Percentiles rank a stretch among this genome's conserved stretches.
These are phyloP conservation scores for Amphipyra berbera DNA, from an alignment of 2,888 invertebrate genomes.

Conservation along the genomic window DNA sequence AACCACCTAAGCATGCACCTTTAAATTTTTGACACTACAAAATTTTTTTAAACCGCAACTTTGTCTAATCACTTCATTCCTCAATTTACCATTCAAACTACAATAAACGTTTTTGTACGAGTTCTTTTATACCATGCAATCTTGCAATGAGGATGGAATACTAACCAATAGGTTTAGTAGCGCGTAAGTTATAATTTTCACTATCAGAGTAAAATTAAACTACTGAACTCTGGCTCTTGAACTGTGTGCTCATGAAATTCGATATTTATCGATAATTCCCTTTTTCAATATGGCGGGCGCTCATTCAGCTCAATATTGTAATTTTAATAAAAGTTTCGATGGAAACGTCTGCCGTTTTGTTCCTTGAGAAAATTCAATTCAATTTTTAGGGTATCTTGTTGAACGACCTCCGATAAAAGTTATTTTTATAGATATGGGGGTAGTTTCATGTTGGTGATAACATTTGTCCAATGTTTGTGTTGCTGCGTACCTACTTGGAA, in stretches of 20 bases:
- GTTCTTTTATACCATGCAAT: no score
- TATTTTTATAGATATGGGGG: conserved; percentile 35
- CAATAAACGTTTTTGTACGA: no score
- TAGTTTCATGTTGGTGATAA: conserved; percentile 17
- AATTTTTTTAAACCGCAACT: no score
- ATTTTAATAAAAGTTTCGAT: conserved; percentile 60
- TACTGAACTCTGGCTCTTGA: conserved; percentile 3
- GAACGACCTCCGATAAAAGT: conserved; percentile 22
- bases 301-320: conserved; percentile 58
- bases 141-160: no score
- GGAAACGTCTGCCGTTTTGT: conserved; percentile 37
- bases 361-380: conserved; percentile 52
- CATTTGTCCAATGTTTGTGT: conserved; percentile 19
- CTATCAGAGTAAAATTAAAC: conserved; percentile 23
- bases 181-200: conserved; percentile 11
- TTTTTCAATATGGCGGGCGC: conserved; percentile 57
- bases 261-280: conserved; percentile 56
- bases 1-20: no score
- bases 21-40: no score
- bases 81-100: no score
- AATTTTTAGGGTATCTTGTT: conserved; percentile 39
- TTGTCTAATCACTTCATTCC: no score
- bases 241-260: conserved; percentile 28
- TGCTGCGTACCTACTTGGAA: not conserved
- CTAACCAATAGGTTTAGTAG: not conserved